A percentile compares a stretch with the other conserved stretches of the same genome.
These are phyloP conservation scores for Pseudolaguvia tuberculata DNA, from an alignment of 2,113 vertebrate genomes.

Conservation along the genomic window DNA sequence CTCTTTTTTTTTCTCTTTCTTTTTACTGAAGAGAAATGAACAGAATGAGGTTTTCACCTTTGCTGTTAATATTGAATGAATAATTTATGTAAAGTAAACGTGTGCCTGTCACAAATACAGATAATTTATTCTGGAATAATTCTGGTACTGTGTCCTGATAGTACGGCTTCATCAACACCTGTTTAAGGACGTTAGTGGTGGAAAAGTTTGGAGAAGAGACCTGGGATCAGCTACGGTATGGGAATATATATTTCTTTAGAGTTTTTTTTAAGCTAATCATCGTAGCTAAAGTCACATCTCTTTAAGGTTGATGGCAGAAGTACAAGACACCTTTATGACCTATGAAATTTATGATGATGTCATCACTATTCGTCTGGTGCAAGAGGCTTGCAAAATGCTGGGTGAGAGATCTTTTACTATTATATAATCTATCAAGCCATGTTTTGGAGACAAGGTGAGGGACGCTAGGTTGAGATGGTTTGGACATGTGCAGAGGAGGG, in stretches of 20 bases:
- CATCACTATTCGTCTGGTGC: slow-evolving; percentile 67
- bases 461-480: too few relatives aligned
- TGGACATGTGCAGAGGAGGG: too few relatives aligned
- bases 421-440: too few relatives aligned
- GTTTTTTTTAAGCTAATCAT: neutral
- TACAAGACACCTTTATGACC: slow-evolving; percentile 72
- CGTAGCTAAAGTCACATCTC: slow-evolving; percentile 6
- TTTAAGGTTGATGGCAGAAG: slow-evolving; percentile 57
- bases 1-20: neutral
- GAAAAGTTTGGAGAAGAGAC: slow-evolving; percentile 72
- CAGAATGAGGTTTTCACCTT: too few relatives aligned
- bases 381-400: slow-evolving; percentile 66
- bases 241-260: slow-evolving; percentile 29
- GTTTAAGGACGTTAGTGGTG: slow-evolving; percentile 71
- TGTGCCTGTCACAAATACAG: too few relatives aligned
- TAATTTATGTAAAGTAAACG: too few relatives aligned
- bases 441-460: too few relatives aligned
- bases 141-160: slow-evolving; percentile 50
- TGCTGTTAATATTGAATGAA: too few relatives aligned
- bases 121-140: too few relatives aligned
- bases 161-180: slow-evolving; percentile 79
- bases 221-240: slow-evolving; percentile 67
- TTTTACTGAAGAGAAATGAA: neutral
- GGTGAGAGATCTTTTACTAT: slow-evolving; percentile 61
- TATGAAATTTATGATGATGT: slow-evolving; percentile 69